Evolutionary conservation across 2,888 invertebrate genomes (phyloP), one percentile per base, ranked within the genome.

Genomic region (Cryptosula pallasiana): DNA sequence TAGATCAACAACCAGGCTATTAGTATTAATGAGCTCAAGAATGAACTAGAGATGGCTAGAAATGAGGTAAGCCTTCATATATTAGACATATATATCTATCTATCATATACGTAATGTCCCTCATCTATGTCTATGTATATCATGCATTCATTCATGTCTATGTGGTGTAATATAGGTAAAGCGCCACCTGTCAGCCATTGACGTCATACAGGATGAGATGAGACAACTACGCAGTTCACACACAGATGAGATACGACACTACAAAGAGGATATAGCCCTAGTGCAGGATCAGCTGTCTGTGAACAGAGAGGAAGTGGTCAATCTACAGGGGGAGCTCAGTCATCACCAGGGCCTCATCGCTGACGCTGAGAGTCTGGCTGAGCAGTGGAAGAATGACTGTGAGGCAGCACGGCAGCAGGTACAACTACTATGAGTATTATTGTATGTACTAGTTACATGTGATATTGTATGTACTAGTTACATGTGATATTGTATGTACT

Each of bases 351-450:
- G 63, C 3, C 63, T 63, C 63, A 34, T 32, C 3, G 63, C 74
- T 1, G 75, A 77, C 58, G 79, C 78, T 75, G 81, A 79, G 71
- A 83, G 81, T 73, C 78, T 74, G 25, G 79, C 82, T 32, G 79
- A 81, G 55, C 78, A 81, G 72, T 75, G 81, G 27, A 79, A 80
- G 72, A 78, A 81, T 76, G 81, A 81, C 71, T 80, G 81, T 74
- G 80, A 82, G 73, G 79, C 82, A 71, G 78, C 81, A 2, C 73
- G 80, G 23, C 81, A 81, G 71, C 82, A 82, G 81, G 82, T 82
- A 74, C 73, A 76, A 45, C 45, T n/a, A n/a, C n/a, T n/a, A n/a
- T n/a, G n/a, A n/a, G n/a, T n/a, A n/a, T n/a, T n/a, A n/a, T n/a
- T n/a, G n/a, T n/a, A n/a, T n/a, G n/a, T n/a, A n/a, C n/a, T n/a